Evolutionary conservation across 2,888 invertebrate genomes (phyloP), one percentile per base, ranked within the genome.

Genomic region (Poecilobothrus nobilitatus): DNA sequence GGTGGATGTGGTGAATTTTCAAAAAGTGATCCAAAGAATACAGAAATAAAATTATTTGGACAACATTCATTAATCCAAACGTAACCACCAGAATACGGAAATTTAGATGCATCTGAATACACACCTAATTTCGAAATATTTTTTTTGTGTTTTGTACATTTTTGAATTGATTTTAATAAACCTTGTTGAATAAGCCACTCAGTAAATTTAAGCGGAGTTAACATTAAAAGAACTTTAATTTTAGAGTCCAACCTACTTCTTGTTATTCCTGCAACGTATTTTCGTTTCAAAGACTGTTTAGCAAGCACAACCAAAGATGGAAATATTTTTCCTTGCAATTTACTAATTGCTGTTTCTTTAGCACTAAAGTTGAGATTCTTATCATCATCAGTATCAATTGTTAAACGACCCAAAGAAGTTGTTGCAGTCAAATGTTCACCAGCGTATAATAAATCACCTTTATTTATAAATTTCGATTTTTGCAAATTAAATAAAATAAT

Each of bases 1-100:
- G 95, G 94, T 0, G 92, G 90, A 81, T 94, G 91, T 0, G 91
- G 89, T 2, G 92, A 90, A 0, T 91, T 91, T 81, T 94, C 94
- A 76, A 94, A 95, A 68, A 95, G 85, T 0, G 94, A 94, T 37
- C 92, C 92, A 72, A 89, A 89, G 81, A 93, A 94, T 0, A 94
- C 92, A 0, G 94, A 94, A 6, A 94, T 90, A 78, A 91, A 93
- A 66, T 90, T 86, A 10, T 90, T 90, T 0, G 92, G 91, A 74
- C 94, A 94, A 77, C 94, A 94, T 72, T 91, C 91, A 0, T 91
- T 91, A 73, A 94, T 92, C 94, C 94, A 94, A 1, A 94, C 94
- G 77, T 94, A 94, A 53, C 94, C 94, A 0, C 94, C 94, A 0
- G 92, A 92, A 79, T 89, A 92, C 0, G 92, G 92, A 78, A 94